Evolutionary conservation across 2,113 vertebrate genomes (phyloP).

Genomic region (Delphinapterus leucas): DNA sequence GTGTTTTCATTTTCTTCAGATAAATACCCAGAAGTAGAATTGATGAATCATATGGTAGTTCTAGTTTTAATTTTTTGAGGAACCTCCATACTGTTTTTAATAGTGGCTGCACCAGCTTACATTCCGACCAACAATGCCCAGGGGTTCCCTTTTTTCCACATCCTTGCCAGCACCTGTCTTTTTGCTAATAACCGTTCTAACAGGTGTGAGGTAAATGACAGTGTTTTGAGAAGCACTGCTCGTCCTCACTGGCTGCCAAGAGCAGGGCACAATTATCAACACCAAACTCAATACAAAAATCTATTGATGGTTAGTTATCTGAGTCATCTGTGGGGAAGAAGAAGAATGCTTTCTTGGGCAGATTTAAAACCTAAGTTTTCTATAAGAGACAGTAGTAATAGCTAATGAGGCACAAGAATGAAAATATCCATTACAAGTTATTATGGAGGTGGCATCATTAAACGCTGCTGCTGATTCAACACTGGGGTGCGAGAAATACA

Average conservation of each 20-base stretch:
- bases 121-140: not conserved
- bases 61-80: not conserved
- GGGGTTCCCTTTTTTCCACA: not conserved
- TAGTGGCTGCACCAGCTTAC: not conserved
- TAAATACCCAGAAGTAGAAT: not conserved
- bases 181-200: not conserved
- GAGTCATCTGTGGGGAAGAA: not conserved
- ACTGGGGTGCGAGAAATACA: not conserved
- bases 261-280: not conserved
- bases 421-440: not conserved
- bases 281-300: not conserved
- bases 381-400: not conserved
- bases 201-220: not conserved
- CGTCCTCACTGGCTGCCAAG: not conserved
- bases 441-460: not conserved
- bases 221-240: not conserved
- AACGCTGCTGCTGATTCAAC: not conserved
- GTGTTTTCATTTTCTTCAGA: not conserved
- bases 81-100: not conserved
- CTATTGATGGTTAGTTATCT: not conserved
- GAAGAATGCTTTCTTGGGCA: not conserved
- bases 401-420: not conserved
- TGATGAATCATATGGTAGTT: not conserved
- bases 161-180: not conserved
- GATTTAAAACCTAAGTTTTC: not conserved